A percentile compares a stretch with the other conserved stretches of the same genome.
These are phyloP conservation scores for Cyaniris semiargus DNA, from an alignment of 2,888 invertebrate genomes.

Conservation along the genomic window DNA sequence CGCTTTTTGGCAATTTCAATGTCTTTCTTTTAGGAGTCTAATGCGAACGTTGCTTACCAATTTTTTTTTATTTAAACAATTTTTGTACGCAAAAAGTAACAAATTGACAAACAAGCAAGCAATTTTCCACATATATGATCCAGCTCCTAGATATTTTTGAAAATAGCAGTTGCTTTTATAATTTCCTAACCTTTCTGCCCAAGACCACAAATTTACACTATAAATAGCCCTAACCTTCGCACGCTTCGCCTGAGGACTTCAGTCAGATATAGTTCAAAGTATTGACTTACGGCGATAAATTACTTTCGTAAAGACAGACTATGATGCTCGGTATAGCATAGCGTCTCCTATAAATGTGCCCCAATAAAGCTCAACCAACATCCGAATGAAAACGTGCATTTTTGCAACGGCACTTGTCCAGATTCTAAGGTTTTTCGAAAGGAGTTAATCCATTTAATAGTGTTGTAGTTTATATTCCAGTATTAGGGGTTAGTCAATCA, in stretches of 20 bases:
- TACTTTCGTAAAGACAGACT: neutral
- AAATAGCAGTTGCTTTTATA: neutral
- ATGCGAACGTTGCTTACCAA: no score
- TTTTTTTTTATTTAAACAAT: no score
- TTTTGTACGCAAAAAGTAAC: no score
- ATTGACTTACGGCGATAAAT: conserved; percentile 1
- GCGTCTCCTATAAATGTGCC: neutral
- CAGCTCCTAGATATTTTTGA: neutral
- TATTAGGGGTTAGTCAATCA: no score
- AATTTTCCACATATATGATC: neutral
- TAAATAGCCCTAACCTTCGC: conserved; percentile 23
- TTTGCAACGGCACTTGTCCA: no score
- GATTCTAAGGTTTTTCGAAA: no score
- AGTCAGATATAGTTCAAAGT: conserved; percentile 52
- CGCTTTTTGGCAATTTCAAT: no score
- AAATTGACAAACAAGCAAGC: no score
- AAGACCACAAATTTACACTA: neutral
- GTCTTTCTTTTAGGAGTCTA: no score
- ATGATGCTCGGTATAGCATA: neutral
- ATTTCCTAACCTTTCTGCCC: neutral
- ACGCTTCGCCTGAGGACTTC: conserved; percentile 57
- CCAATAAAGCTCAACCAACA: neutral
- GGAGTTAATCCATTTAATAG: no score
- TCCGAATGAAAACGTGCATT: neutral
- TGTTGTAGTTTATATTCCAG: no score